Conservation (phyloP, 2,797 vertebrate genomes). For the Tenualosa thibaudeaui region DNA sequence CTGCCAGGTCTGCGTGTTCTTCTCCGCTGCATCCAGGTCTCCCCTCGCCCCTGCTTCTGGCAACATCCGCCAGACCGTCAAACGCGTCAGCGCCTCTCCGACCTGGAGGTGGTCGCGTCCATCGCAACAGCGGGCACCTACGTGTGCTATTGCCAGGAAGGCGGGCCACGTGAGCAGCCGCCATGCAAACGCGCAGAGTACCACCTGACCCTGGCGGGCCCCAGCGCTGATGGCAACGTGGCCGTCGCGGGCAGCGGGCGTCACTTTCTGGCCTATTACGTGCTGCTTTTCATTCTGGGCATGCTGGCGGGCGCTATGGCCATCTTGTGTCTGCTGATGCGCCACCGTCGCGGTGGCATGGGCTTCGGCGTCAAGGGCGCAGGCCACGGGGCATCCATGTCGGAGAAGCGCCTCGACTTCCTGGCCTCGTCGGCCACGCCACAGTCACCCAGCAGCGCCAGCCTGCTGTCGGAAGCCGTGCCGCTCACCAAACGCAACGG, state of each 20-base stretch:
- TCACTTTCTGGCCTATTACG: conserved; percentile 73
- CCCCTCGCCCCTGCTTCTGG: conserved; percentile 80
- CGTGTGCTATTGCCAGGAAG: conserved; percentile 79
- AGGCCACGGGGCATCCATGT: conserved; percentile 63
- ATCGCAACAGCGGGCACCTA: conserved; percentile 75
- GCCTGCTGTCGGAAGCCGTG: conserved; percentile 77
- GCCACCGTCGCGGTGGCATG: conserved; percentile 40
- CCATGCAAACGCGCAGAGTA: conserved; percentile 74
- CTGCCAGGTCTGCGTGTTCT: conserved; percentile 71
- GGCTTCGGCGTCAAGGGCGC: conserved; percentile 41
- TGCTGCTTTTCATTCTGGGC: conserved; percentile 68
- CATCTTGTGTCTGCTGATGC: conserved; percentile 50
- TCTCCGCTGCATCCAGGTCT: conserved; percentile 79
- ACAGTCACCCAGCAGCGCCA: conserved; percentile 81
- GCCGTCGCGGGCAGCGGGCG: conserved; percentile 45
- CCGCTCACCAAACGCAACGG: conserved; percentile 70
- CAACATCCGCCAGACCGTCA: conserved; percentile 69
- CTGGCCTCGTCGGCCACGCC: conserved; percentile 79
- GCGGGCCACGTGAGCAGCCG: conserved; percentile 59
- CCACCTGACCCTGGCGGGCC: conserved; percentile 67
- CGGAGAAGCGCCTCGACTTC: conserved; percentile 74
- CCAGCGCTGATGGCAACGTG: conserved; percentile 45
- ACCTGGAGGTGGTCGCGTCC: conserved; percentile 79
- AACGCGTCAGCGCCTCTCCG: conserved; percentile 69
- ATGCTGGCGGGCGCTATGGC: conserved; percentile 36